Evolutionary conservation across 2,888 invertebrate genomes (phyloP), one percentile per base, ranked within the genome.

Genomic region (Monoplex corrugatus): DNA sequence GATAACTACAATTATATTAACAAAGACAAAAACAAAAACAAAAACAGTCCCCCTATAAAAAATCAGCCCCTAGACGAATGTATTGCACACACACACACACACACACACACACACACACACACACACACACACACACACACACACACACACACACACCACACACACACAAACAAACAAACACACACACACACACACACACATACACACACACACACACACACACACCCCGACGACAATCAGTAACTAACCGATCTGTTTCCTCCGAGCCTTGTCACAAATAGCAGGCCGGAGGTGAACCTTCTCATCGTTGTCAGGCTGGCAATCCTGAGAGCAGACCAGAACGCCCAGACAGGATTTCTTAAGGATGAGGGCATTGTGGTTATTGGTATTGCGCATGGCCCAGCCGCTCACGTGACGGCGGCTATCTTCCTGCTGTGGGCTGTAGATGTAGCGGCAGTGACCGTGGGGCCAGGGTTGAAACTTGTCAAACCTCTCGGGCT

Each of bases 351-450:
- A 97, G 2, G 97, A 97, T 94, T 97, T 97, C 95, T 97, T 97
- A 85, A 97, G 95, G 90, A 97, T 97, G 96, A 98, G 98, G 6
- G 95, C 99, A 96, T 99, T 99, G 96, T 99, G 99, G 96, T 99
- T 99, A 96, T 99, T 99, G 23, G 99, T 99, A 96, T 99, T 99
- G 90, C 99, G 97, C 99, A 99, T 99, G n/a, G 99, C 99, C 99
- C 99, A 99, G 86, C 99, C 98, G 82, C 98, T 98, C 87, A 98
- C 97, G 96, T 99, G 99, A 91, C 98, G 97, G 92, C 98, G 97
- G 28, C 99, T 99, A 95, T 99, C 99, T 96, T 99, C 99, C 95
- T 98, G 98, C 93, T 97, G 97, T 0, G 98, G 97, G 19, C 98
- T 97, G 96, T 98, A 98, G 6, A 98, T 98, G 91, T 97, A 97